Base-by-base conservation (phyloP, 2,797 vertebrate genomes). In the Danio tinwini region DNA sequence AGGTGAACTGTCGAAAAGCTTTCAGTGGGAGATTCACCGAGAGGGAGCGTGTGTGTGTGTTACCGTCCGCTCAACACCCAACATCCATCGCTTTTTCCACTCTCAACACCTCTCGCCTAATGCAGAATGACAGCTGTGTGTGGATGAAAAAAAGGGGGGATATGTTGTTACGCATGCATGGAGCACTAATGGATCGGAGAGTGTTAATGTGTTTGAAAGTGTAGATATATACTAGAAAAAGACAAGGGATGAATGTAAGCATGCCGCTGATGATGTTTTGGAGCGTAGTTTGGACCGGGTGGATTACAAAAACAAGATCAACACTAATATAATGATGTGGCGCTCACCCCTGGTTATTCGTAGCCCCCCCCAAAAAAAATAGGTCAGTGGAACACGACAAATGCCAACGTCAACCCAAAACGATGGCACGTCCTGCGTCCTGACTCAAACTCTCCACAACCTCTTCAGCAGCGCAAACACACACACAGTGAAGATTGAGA, bases 381-480 rank as follows among this genome's bases (percentile, higher is more conserved):
- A 90, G 93, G 93, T 94, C 93, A 94, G 92, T 94, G 89, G 93
- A 93, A 85, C 93, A 93, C 87, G 92, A 91, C 68, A 81, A 53
- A 84, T 68, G 52, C 52, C 72, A 73, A 74, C 63, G 74, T 82
- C 81, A 80, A 83, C 63, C 62, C 61, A 74, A 78, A 83, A 42
- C 50, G 47, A 68, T 61, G 53, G 58, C 64, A 56, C 21, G 37
- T 61, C 45, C 52, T 7, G 52, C 17, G 19, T 58, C 63, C 63
- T 39, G 42, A 62, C 56, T 77, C 53, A 62, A 71, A 56, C 61
- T 65, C n/a, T 65, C 69, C 42, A 61, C 4, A 13, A 72, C 58
- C 13, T 40, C n/a, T n/a, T n/a, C n/a, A n/a, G 29, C 29, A 29
- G 29, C 29, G 29, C 29, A 29, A 1, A 29, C 67, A 61, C 10